Base-by-base conservation (phyloP, 1,140 invertebrate genomes). In the Bombus terrestris region DNA sequence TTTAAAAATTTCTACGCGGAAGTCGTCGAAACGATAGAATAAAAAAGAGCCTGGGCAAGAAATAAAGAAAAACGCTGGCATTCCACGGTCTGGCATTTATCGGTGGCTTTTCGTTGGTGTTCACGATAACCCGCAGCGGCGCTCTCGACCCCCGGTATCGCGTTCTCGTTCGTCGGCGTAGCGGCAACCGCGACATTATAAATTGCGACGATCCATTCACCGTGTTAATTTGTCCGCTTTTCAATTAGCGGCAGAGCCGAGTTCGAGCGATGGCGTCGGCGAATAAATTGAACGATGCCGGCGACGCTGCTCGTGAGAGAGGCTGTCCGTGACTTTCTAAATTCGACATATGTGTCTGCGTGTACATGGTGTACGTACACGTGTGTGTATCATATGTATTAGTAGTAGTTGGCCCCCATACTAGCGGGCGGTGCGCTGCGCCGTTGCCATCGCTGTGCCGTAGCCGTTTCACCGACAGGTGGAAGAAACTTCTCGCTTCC, bases 151-250 rank as follows among this genome's bases (percentile, higher is more conserved):
- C 6, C 41, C 18, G 59, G 62, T 85, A 76, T 82, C 69, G 62
- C 43, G 66, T 79, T 86, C 78, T 83, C 72, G 83, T 78, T 82
- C 66, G 75, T 72, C 64, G 75, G 73, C 39, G 62, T 64, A 71
- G 81, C 73, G 74, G 71, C 69, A 81, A 79, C 78, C 80, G 77
- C 64, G 86, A 86, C 86, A 88, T 90, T 89, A 88, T 88, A 90
- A 92, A 92, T 92, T 86, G 73, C 81, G 47, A 76, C 73, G 78
- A 91, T 90, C 86, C 86, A 84, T 89, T 92, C 79, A 69, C 81
- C 64, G 83, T 78, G 87, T 90, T 92, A 92, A 92, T 92, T 92
- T 87, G 81, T 90, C 87, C 81, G 88, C 86, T 92, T 91, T 92
- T 92, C 89, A 92, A 92, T 92, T 90, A 92, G 86, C 81, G 76